A percentile compares a stretch with the other conserved stretches of the same genome.
Conservation (phyloP, 2,797 vertebrate species). For the Bradypus variegatus region DNA sequence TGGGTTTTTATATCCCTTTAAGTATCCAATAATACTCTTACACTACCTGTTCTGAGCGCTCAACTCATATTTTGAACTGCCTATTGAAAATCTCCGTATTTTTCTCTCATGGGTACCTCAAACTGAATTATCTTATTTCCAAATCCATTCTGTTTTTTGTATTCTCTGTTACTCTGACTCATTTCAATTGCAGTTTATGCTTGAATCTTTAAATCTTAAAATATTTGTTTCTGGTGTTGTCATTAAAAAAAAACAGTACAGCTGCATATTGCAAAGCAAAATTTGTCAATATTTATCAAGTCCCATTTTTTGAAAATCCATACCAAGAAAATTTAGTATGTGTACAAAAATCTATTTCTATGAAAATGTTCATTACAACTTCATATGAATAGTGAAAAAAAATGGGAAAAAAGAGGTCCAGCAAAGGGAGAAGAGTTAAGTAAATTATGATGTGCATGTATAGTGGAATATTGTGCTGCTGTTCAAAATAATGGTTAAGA, state of each 20-base stretch:
- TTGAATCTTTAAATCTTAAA: conserved; percentile 38
- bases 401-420: not conserved
- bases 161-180: not conserved
- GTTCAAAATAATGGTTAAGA: not conserved
- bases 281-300: not conserved
- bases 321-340: not conserved
- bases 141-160: not conserved
- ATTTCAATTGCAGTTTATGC: not conserved
- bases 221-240: not conserved
- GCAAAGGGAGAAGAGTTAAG: too few relatives aligned
- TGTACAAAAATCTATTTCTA: not conserved
- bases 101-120: not conserved
- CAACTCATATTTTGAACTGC: not conserved
- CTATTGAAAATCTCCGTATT: not conserved
- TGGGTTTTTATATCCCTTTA: not conserved
- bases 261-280: not conserved
- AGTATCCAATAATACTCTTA: not conserved
- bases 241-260: not conserved
- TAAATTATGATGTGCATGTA: not conserved
- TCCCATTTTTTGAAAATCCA: not conserved
- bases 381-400: not conserved
- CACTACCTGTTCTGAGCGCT: not conserved
- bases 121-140: not conserved
- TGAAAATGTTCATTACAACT: not conserved
- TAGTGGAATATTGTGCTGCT: not conserved